Conservation (phyloP, 2,113 vertebrate genomes). For the Hymenochirus boettgeri region DNA sequence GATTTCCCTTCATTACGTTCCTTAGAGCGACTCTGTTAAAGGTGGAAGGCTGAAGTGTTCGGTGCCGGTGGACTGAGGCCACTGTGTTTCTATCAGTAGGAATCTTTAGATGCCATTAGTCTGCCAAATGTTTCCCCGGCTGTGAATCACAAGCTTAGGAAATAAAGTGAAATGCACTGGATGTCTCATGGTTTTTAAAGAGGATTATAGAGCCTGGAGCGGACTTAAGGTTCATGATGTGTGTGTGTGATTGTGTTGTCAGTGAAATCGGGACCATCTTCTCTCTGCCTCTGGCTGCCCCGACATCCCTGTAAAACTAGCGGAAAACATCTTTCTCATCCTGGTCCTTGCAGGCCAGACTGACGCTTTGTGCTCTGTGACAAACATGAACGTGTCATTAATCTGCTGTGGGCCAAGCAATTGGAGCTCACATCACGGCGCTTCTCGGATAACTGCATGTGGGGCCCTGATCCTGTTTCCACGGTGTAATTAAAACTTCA, state of each 20-base stretch:
- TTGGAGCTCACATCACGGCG: neutral
- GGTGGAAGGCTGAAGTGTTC: neutral
- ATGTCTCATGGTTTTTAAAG: conserved; percentile 21
- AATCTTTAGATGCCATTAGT: neutral
- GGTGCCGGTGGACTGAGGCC: neutral
- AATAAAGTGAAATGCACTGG: conserved; percentile 13
- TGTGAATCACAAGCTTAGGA: neutral
- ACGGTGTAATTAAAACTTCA: conserved; percentile 16
- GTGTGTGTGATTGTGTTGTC: conserved; percentile 6
- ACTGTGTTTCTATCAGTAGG: neutral
- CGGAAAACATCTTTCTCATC: neutral
- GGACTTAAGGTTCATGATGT: conserved; percentile 17
- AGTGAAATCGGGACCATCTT: neutral
- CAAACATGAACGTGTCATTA: conserved; percentile 28
- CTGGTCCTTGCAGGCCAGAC: neutral
- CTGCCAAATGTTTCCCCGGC: conserved; percentile 13
- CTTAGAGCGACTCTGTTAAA: neutral
- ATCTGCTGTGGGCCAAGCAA: neutral
- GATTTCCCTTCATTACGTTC: neutral
- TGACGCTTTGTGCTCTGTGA: conserved; percentile 1
- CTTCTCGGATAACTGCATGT: conserved; percentile 8
- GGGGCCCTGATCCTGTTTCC: conserved; percentile 6
- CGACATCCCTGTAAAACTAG: neutral
- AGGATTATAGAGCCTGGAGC: conserved; percentile 23
- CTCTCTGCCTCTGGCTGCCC: neutral